Evolutionary conservation across 2,888 invertebrate species (phyloP).

Genomic region (Seladonia tumulorum): DNA sequence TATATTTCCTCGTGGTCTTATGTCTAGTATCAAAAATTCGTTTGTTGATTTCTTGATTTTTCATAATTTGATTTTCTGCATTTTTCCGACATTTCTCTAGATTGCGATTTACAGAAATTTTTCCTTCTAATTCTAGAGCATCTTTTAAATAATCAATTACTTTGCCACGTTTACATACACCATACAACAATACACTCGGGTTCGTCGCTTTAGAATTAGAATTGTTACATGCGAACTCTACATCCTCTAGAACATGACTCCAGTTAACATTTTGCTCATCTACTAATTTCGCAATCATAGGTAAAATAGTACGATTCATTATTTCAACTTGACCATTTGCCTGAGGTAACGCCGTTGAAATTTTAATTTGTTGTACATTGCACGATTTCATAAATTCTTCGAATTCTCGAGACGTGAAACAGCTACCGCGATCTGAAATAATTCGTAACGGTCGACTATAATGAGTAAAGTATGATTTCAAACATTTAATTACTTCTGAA

Average conservation of each 20-base stretch:
- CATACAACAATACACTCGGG: background rate
- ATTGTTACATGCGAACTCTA: slow-evolving; percentile 17
- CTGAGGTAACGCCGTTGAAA: background rate
- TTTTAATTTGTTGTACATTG: background rate
- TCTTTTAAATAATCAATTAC: background rate
- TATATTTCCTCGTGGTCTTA: slow-evolving; percentile 55
- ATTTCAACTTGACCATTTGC: slow-evolving; percentile 9
- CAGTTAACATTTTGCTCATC: background rate
- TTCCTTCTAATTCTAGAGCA: background rate
- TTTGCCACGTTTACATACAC: background rate
- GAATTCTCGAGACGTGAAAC: slow-evolving; percentile 72
- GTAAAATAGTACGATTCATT: slow-evolving; percentile 1
- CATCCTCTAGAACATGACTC: background rate
- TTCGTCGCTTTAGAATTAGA: background rate
- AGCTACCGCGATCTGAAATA: slow-evolving; percentile 57
- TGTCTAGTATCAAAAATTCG: slow-evolving; percentile 71
- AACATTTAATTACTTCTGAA: slow-evolving; percentile 56
- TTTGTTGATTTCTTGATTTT: slow-evolving; percentile 50
- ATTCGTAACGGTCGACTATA: slow-evolving; percentile 47
- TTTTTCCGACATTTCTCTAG: slow-evolving; percentile 46
- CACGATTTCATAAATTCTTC: background rate
- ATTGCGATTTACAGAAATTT: background rate
- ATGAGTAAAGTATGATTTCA: slow-evolving; percentile 61
- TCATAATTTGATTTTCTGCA: slow-evolving; percentile 57
- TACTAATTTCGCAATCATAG: slow-evolving; percentile 2